A percentile compares a stretch with the other conserved stretches of the same genome.
phyloP scores from a whole-genome alignment of 2,888 invertebrate genomes.

The Microctonus brassicae region DNA sequence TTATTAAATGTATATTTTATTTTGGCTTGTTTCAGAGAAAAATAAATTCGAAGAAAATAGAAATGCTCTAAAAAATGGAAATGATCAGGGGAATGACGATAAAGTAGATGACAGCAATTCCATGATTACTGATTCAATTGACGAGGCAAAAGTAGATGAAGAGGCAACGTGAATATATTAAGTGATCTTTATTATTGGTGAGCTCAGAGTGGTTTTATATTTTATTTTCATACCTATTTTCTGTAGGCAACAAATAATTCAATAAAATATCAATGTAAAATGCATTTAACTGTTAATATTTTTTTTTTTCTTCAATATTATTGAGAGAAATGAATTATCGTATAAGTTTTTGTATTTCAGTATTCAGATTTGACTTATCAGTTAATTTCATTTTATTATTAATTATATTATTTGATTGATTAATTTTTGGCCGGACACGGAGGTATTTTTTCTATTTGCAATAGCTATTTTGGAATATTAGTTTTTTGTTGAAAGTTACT shows the following conservation, averaged over 20 bases:
- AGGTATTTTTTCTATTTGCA: slow-evolving; percentile 54
- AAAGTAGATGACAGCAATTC: slow-evolving; percentile 51
- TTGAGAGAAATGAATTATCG: too few relatives aligned
- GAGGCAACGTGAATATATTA: slow-evolving; percentile 35
- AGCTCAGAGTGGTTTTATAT: slow-evolving; percentile 12
- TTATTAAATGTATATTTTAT: too few relatives aligned
- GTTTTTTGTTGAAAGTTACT: slow-evolving; percentile 31
- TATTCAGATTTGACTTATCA: too few relatives aligned
- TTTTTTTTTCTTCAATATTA: not conserved
- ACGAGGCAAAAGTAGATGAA: slow-evolving; percentile 26
- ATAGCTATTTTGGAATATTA: slow-evolving; percentile 45
- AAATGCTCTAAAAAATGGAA: slow-evolving; percentile 43
- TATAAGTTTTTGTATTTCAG: too few relatives aligned
- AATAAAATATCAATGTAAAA: slow-evolving; percentile 57
- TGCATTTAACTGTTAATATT: slow-evolving; percentile 42
- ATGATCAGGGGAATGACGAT: slow-evolving; percentile 43
- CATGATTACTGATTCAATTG: slow-evolving; percentile 22
- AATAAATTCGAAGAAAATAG: slow-evolving; percentile 80
- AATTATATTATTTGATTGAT: not conserved
- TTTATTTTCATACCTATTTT: slow-evolving; percentile 32
- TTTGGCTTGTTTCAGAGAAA: slow-evolving; percentile 73
- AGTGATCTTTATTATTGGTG: slow-evolving; percentile 31
- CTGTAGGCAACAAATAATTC: slow-evolving; percentile 24
- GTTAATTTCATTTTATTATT: too few relatives aligned
- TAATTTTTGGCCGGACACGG: slow-evolving; percentile 55